Base-by-base conservation (phyloP, 2,888 invertebrate genomes). In the Tetragonula carbonaria region DNA sequence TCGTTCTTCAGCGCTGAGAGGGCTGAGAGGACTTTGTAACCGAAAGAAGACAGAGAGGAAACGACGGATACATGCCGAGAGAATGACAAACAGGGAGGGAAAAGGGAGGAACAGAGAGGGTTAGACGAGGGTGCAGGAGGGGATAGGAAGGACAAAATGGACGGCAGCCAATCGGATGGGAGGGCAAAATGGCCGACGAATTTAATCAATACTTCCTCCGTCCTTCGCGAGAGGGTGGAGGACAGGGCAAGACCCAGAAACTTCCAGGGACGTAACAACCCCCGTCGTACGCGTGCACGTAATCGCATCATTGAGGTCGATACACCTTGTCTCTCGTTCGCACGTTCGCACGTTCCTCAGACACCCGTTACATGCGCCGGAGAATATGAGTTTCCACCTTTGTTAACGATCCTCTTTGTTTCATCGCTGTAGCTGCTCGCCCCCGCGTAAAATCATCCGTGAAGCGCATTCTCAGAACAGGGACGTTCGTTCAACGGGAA, bases 141-240 rank as follows among this genome's bases (percentile, higher is more conserved):
- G 86, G 84, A 82, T 85, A 83, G 90, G 89, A 90, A 92, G 93
- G 92, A 93, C 93, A 94, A 94, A 94, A 94, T 94, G 94, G 94
- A 91, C 91, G 94, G 83, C 92, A 88, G 85, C 94, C 94, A 94
- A 94, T 94, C 90, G 90, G 90, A 85, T 85, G 83, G 81, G 86
- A 78, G 87, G 87, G 86, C 92, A 94, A 94, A 93, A 94, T 94
- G 94, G 94, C 94, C 91, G 94, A 91, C 90, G 93, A 93, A 94
- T 94, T 94, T 94, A 94, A 94, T 94, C 94, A 94, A 94, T 94
- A 94, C 91, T 91, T 91, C 90, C 92, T 90, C 88, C 90, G 91
- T 89, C 91, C 92, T 92, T 91, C 91, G 86, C 62, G 82, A 51
- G 86, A 74, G 88, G 90, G 88, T 87, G 89, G 91, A 90, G 90